Conservation (phyloP, 2,797 vertebrate genomes). For the Gambelia wislizenii region DNA sequence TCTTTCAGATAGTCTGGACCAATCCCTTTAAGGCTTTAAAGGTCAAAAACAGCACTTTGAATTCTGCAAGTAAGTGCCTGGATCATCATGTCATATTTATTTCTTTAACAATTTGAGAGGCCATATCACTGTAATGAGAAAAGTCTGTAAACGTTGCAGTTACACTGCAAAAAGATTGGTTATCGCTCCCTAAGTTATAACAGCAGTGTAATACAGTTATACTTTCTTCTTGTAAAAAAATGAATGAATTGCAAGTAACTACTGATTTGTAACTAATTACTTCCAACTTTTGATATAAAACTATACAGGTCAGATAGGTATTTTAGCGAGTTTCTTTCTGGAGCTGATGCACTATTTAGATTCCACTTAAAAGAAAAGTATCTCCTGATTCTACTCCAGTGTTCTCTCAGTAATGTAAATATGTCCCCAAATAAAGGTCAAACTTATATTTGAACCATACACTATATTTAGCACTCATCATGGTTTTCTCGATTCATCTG, state of each 20-base stretch:
- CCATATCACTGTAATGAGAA: background rate
- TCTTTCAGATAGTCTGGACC: no score
- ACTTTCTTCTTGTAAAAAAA: background rate
- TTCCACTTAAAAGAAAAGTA: background rate
- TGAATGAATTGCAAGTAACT: background rate
- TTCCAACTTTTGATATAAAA: background rate
- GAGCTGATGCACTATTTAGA: background rate
- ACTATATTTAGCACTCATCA: background rate
- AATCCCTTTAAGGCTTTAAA: no score
- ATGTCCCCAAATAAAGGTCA: background rate
- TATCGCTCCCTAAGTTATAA: no score
- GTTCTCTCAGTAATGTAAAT: background rate
- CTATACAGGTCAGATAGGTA: background rate
- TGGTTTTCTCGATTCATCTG: background rate
- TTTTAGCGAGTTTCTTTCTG: background rate
- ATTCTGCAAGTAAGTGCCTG: background rate
- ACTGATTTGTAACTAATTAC: background rate
- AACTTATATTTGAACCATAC: background rate
- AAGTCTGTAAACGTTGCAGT: no score
- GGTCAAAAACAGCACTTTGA: no score
- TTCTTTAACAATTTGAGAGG: background rate
- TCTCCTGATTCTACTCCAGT: background rate
- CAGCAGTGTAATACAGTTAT: no score
- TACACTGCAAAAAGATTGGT: no score
- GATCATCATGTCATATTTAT: background rate